Base-by-base conservation (phyloP, 53 echinoderm and acorn worm genomes). In the Patiria pectinifera region DNA sequence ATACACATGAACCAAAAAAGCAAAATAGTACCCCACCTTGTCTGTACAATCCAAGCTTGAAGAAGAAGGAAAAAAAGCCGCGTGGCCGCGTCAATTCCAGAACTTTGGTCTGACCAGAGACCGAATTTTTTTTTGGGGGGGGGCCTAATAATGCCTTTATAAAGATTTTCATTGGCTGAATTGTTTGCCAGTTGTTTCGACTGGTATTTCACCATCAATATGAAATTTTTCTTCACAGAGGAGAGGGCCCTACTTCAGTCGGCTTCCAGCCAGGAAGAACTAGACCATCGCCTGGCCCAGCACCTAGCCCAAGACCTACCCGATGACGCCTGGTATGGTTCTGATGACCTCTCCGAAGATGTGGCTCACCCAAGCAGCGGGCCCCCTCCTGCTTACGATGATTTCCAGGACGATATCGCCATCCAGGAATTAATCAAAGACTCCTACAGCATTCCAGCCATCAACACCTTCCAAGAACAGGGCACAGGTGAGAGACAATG, bases 251-350 rank as follows among this genome's bases (percentile, higher is more conserved):
- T 87, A 35, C 61, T 87, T 59, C 87, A 87, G 61, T 69, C 81
- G 9, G 22, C 58, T n/a, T 13, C 62, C 76, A 72, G 84, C 48
- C 97, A 95, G 49, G 91, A 94, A 76, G 94, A 97, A 13, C 78
- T 92, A 3, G 97, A 97, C 78, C 91, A 61, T 3, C 76, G 84
- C 0, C 62, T 96, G 2, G 97, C 97, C 21, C 85, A 94, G 82
- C 89, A 87, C 43, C 94, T 97, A n/a, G 94, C 97, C 76, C 88
- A 84, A 3, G 92, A 94, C 53, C 69, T 49, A 14, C 72, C 48
- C 48, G 66, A 79, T 46, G 59, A 79, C 21, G 21, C 89, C 48
- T 46, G n/a, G 62, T 48, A 48, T 3, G 19, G 45, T 11, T 18
- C 63, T 11, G 66, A 53, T 53, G 53, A 66, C 19, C 44, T 84